Evolutionary conservation across 2,888 invertebrate species (phyloP).

Genomic region (Mystacides longicornis): DNA sequence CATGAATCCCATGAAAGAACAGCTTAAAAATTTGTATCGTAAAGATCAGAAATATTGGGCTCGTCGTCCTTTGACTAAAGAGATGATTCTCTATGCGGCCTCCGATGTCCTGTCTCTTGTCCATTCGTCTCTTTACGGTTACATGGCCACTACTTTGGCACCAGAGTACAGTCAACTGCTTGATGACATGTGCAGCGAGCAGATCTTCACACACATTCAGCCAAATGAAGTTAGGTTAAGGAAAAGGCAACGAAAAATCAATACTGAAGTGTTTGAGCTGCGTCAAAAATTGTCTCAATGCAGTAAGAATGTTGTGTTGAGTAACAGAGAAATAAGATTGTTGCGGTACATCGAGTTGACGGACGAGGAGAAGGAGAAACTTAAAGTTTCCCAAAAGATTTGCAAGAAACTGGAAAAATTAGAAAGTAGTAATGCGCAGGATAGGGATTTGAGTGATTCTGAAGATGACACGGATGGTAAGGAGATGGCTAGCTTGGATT

Average conservation of each 20-base stretch:
- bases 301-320: conserved; percentile 80
- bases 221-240: conserved; percentile 79
- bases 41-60: conserved; percentile 87
- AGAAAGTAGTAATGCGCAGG: conserved; percentile 72
- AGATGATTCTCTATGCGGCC: conserved; percentile 87
- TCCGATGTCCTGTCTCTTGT: conserved; percentile 83
- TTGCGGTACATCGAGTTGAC: conserved; percentile 84
- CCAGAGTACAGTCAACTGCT: conserved; percentile 66
- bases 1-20: conserved; percentile 85
- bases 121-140: conserved; percentile 75
- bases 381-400: conserved; percentile 86
- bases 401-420: conserved; percentile 87
- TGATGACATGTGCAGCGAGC: conserved; percentile 81
- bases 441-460: conserved; percentile 66
- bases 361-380: conserved; percentile 85
- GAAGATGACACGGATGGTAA: conserved; percentile 64
- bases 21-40: conserved; percentile 76
- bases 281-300: conserved; percentile 73
- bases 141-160: conserved; percentile 58
- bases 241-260: conserved; percentile 84
- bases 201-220: conserved; percentile 76
- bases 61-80: conserved; percentile 76
- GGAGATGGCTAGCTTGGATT: conserved; percentile 76
- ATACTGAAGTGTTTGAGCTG: conserved; percentile 83
- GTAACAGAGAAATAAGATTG: conserved; percentile 84